phyloP scores from a whole-genome alignment of 2,797 vertebrate species.

The Micropoecilia bifurca region DNA sequence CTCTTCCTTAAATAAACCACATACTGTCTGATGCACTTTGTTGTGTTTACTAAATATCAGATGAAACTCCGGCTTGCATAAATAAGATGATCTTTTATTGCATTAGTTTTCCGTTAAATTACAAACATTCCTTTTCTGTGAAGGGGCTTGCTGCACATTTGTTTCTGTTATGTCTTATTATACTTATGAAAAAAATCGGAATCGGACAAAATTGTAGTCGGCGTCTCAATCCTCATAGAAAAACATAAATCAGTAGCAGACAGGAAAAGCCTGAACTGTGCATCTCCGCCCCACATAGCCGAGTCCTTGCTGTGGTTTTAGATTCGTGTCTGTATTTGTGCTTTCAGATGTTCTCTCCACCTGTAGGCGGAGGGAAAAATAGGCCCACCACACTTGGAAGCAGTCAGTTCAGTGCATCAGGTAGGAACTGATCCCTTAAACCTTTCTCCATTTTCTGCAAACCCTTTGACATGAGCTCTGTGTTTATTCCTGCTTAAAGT shows the following conservation, averaged over 20 bases:
- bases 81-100: neutral
- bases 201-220: neutral
- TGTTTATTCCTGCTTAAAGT: conserved; percentile 17
- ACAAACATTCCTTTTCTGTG: neutral
- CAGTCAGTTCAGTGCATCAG: conserved; percentile 97
- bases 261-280: neutral
- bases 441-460: conserved; percentile 28
- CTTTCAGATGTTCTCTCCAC: conserved; percentile 98
- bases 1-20: neutral
- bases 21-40: neutral
- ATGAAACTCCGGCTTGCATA: neutral
- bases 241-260: neutral
- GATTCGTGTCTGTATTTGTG: conserved; percentile 33
- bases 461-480: conserved; percentile 19
- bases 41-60: neutral
- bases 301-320: neutral
- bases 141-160: neutral
- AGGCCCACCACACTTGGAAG: conserved; percentile 96
- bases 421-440: conserved; percentile 81
- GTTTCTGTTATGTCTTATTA: neutral
- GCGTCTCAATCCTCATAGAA: neutral
- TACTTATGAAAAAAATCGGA: neutral
- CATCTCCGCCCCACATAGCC: neutral
- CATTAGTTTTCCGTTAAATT: neutral
- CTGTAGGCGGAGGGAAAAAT: conserved; percentile 96